Percentiles rank a stretch among this genome's conserved stretches.
Evolutionary conservation across 1,140 invertebrate species (phyloP).

Genomic region (Oryctes rhinoceros): DNA sequence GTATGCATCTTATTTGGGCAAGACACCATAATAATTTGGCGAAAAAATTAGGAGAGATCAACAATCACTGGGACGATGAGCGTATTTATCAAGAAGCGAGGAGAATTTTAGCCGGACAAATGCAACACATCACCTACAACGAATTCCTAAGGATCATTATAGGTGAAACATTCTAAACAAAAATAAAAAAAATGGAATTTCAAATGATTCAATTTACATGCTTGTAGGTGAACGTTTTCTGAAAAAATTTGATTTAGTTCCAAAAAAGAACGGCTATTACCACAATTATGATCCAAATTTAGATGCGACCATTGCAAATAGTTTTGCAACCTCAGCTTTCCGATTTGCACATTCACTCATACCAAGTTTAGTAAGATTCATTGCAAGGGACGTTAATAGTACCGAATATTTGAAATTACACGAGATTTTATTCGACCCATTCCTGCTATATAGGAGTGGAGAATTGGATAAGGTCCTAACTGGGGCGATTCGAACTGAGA

Average conservation of each 20-base stretch:
- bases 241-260: conserved; percentile 67
- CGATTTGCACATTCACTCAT: conserved; percentile 91
- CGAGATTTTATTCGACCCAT: conserved; percentile 85
- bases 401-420: conserved; percentile 77
- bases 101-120: conserved; percentile 81
- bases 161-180: conserved; percentile 65
- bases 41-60: conserved; percentile 67
- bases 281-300: conserved; percentile 74
- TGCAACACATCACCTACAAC: conserved; percentile 89
- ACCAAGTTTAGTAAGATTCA: conserved; percentile 74
- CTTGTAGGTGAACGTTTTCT: conserved; percentile 26
- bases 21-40: conserved; percentile 87
- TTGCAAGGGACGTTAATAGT: conserved; percentile 67
- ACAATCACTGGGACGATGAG: conserved; percentile 87
- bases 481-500: conserved; percentile 71
- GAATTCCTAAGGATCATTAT: conserved; percentile 86
- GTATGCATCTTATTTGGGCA: conserved; percentile 82
- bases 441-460: conserved; percentile 71
- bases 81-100: conserved; percentile 80
- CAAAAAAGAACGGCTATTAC: conserved; percentile 68
- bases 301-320: conserved; percentile 87
- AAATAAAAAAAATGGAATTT: neutral
- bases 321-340: conserved; percentile 90
- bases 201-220: neutral
- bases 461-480: conserved; percentile 69